Percentiles rank a stretch among this genome's conserved stretches.
These are phyloP conservation scores for Cydia amplana DNA, from an alignment of 1,140 invertebrate species.

Conservation along the genomic window DNA sequence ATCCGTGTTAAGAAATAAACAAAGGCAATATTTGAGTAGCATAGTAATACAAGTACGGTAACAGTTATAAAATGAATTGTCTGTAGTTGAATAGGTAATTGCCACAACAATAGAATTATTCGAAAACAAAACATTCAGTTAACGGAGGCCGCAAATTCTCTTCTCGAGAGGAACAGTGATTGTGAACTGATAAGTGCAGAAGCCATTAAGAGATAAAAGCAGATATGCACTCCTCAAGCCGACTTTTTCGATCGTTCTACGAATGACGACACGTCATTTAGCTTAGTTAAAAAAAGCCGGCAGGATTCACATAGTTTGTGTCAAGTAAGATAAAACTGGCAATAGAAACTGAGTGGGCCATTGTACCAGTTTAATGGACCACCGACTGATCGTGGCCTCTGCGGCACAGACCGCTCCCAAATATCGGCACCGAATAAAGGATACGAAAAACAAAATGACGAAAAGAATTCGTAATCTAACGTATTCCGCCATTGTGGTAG, in stretches of 20 bases:
- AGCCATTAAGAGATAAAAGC: conserved; percentile 25
- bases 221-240: conserved; percentile 12
- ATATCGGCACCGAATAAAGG: conserved; percentile 65
- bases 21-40: conserved; percentile 9
- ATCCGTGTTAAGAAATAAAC: conserved; percentile 9
- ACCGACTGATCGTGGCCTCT: conserved; percentile 62
- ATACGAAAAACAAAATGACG: conserved; percentile 54
- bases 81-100: conserved; percentile 20
- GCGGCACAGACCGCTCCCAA: conserved; percentile 69
- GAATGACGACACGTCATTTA: conserved; percentile 53
- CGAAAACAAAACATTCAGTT: conserved; percentile 23
- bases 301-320: conserved; percentile 71
- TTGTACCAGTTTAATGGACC: conserved; percentile 75
- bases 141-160: conserved; percentile 26
- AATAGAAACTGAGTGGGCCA: conserved; percentile 70
- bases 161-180: background rate
- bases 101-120: conserved; percentile 21
- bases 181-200: conserved; percentile 17
- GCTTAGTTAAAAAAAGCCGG: conserved; percentile 55
- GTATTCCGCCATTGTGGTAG: conserved; percentile 61
- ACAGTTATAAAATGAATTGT: conserved; percentile 21
- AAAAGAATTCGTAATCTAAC: conserved; percentile 32
- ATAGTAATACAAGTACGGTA: conserved; percentile 13
- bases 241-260: conserved; percentile 33
- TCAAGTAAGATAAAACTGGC: conserved; percentile 71